A percentile compares a stretch with the other conserved stretches of the same genome.
phyloP scores from a whole-genome alignment of 2,797 vertebrate genomes.

The Lerista edwardsae region DNA sequence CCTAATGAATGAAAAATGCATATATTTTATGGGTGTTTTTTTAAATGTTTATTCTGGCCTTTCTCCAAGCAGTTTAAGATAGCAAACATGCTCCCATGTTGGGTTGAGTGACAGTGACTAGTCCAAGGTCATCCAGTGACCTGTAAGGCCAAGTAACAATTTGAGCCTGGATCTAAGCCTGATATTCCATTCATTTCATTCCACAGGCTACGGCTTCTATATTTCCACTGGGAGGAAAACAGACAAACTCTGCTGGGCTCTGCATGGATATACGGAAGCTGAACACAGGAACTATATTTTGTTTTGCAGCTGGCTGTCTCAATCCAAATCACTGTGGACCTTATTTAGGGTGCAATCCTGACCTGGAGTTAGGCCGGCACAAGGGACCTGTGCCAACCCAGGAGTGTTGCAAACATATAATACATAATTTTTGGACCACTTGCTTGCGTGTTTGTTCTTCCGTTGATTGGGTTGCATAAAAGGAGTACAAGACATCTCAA shows the following conservation, averaged over 20 bases:
- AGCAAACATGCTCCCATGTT: background rate
- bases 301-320: background rate
- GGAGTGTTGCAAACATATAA: no score
- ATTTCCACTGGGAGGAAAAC: background rate
- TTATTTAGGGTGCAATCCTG: background rate
- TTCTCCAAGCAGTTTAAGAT: background rate
- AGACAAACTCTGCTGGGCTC: background rate
- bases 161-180: background rate
- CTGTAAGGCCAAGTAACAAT: background rate
- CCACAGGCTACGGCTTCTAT: background rate
- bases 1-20: fast-evolving
- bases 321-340: background rate
- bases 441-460: no score
- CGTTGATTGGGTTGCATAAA: no score
- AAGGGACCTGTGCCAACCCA: no score
- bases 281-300: background rate
- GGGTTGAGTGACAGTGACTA: background rate
- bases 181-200: background rate
- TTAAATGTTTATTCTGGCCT: no score
- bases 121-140: background rate
- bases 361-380: no score
- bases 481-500: no score
- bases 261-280: background rate
- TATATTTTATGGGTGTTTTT: background rate
- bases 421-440: no score